Percentiles rank a stretch among this genome's conserved stretches.
Conservation (phyloP, 2,888 invertebrate species). For the Synergus umbraculus region DNA sequence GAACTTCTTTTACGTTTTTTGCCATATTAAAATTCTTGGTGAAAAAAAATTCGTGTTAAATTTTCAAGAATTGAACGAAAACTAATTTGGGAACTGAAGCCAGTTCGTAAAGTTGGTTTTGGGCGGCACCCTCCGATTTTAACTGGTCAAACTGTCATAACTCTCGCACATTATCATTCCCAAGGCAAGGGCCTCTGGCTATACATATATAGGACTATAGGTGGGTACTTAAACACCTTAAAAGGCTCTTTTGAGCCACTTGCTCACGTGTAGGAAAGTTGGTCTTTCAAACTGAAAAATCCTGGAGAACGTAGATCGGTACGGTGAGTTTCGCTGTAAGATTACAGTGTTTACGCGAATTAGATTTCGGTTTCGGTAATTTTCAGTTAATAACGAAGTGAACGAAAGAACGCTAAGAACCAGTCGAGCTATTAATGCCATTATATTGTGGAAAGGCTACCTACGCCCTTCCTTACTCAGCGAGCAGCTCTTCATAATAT, state of each 20-base stretch:
- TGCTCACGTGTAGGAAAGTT: constrained; percentile 37
- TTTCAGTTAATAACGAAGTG: constrained; percentile 73
- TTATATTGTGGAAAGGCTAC: constrained; percentile 66
- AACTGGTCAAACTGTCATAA: constrained; percentile 24
- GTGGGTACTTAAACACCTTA: constrained; percentile 37
- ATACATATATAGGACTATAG: not conserved
- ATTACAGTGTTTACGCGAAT: constrained; percentile 75
- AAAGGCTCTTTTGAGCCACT: constrained; percentile 32
- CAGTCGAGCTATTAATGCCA: constrained; percentile 66
- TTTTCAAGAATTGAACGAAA: not conserved
- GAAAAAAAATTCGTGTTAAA: not conserved
- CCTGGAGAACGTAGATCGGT: constrained; percentile 23
- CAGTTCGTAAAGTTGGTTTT: constrained; percentile 20
- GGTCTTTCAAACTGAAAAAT: constrained; percentile 16
- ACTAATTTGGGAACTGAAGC: not conserved
- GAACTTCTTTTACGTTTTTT: too few species aligned
- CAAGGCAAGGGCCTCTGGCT: constrained; percentile 10
- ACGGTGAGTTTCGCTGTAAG: constrained; percentile 55
- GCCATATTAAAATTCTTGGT: not conserved
- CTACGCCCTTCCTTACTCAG: constrained; percentile 49
- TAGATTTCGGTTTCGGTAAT: constrained; percentile 75
- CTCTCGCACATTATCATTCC: constrained; percentile 23
- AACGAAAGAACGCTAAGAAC: constrained; percentile 49
- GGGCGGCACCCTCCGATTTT: not conserved
- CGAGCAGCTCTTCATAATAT: constrained; percentile 42